phyloP scores from a whole-genome alignment of 2,888 invertebrate genomes.

The Ectropis crepuscularia region DNA sequence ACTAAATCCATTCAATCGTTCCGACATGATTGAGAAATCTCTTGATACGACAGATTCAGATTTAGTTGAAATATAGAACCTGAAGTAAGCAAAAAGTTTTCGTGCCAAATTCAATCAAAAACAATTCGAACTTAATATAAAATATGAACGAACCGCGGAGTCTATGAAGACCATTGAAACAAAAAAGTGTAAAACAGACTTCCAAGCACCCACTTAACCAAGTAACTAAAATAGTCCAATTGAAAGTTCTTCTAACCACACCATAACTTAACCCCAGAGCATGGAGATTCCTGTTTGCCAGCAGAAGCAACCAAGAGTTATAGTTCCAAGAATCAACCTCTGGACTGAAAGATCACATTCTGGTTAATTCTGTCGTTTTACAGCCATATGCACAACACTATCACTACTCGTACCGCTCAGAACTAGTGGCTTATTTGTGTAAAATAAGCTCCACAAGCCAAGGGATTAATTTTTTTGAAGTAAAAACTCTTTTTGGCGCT shows the following conservation, averaged over 20 bases:
- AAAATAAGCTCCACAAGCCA: too few relatives aligned
- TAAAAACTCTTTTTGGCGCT: too few relatives aligned
- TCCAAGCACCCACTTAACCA: background rate
- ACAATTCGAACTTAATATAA: background rate
- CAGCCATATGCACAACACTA: background rate
- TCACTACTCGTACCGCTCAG: too few relatives aligned
- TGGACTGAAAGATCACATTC: slow-evolving; percentile 4
- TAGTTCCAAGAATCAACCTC: slow-evolving; percentile 31
- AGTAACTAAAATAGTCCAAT: slow-evolving; percentile 15
- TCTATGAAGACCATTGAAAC: background rate
- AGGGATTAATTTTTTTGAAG: too few relatives aligned
- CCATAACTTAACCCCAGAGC: slow-evolving; percentile 21
- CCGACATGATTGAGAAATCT: too few relatives aligned
- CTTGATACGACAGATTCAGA: background rate
- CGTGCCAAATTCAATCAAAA: background rate
- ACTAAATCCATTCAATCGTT: too few relatives aligned
- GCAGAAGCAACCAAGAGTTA: slow-evolving; percentile 33
- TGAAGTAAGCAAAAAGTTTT: background rate
- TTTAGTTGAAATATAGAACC: background rate
- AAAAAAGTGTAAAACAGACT: background rate
- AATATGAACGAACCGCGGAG: background rate
- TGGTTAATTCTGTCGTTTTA: background rate
- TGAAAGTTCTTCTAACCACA: background rate
- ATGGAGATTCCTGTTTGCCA: slow-evolving; percentile 28
- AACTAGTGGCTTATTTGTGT: too few relatives aligned